A percentile compares a stretch with the other conserved stretches of the same genome.
These are phyloP conservation scores for human (Homo sapiens) DNA, from an alignment of 2,113 vertebrate species.

Conservation along the genomic window GRCh38 chr2:101843501-101844000, in stretches of 20 bases:
- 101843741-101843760: background rate
- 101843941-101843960: fast-evolving
- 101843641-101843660: background rate
- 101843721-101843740: fast-evolving
- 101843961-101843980: background rate
- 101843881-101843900: background rate
- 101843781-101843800: background rate
- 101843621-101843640: background rate
- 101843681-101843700: background rate
- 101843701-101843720: background rate
- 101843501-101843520: background rate
- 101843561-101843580: background rate
- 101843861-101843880: background rate
- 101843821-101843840: background rate
- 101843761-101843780: background rate
- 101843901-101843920: background rate
- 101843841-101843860: background rate
- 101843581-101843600: background rate
- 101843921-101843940: fast-evolving
- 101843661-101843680: background rate
- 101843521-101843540: background rate
- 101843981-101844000: background rate
- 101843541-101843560: background rate
- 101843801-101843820: background rate
- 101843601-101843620: background rate